Evolutionary conservation across 2,797 vertebrate genomes (phyloP), one percentile per base, ranked within the genome.

Genomic region (Euthynnus affinis): DNA sequence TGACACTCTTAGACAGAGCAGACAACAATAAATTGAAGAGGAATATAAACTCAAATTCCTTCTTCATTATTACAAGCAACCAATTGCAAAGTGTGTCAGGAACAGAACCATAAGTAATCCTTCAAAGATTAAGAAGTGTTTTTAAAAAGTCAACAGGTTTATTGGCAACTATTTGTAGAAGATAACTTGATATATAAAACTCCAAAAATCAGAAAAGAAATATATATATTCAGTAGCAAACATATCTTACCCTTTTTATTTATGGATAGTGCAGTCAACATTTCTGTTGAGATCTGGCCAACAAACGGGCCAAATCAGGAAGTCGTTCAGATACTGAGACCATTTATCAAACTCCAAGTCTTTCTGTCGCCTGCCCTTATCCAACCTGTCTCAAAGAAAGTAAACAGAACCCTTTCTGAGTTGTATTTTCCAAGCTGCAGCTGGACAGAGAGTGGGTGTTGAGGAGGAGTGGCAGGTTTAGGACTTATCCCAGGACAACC

Each of bases 381-480:
- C 72, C 74, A 76, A 34, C 25, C 58, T 81, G 74, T 74, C 74
- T 78, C 15, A n/a, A 1, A 40, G 80, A 87, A 18, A 83, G 62
- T 69, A 75, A 85, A 74, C 80, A 63, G 75, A 70, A 14, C 53
- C 15, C 2, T 72, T 65, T 60, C 70, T 23, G 37, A 77, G 46
- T 40, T 65, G 56, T 37, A 34, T 69, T 81, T 76, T 85, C 78
- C 34, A 23, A 42, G 65, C 63, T 80, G 65, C 80, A 85, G 75
- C 59, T 78, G 73, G 76, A 58, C 71, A 37, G 9, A 2, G 58
- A 10, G 27, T 44, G 40, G 59, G 51, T 49, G 17, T 34, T 42
- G 71, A 49, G 49, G 13, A 76, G 70, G 67, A 82, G 48, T 23
- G 9, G 53, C 66, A 66, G 32, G 62, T 72, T 78, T 46, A 67